Evolutionary conservation across 2,888 invertebrate genomes (phyloP), one percentile per base, ranked within the genome.

Genomic region (Artemia sp.): DNA sequence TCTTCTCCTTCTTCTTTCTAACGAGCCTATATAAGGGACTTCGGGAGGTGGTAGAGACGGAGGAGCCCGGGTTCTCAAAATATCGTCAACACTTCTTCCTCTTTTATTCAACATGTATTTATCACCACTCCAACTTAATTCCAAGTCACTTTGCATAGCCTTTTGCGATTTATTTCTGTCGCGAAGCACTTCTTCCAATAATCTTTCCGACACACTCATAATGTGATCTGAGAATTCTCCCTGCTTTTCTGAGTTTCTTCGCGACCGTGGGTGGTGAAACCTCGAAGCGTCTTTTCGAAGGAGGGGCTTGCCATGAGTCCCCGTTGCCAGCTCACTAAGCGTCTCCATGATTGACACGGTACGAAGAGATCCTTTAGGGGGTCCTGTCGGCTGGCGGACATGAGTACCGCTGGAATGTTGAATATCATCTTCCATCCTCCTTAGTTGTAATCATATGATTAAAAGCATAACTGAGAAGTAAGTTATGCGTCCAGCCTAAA

Each of bases 311-410:
- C 67, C 67, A 38, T 24, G 19, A n/a, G 52, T 38, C 8, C 67
- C 66, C 11, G 71, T 69, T 24, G 75, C 75, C 73, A 77, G 71
- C 71, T 76, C 76, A 73, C 75, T 76, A 10, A 77, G 73, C 12
- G 77, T 76, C 71, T 77, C 77, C 69, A 76, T 75, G 71, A 77
- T 77, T 71, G 76, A 76, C 69, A 76, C 75, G 19, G 76, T 76
- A 69, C 73, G 70, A 12, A 74, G 71, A 12, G 71, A 51, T 10
- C 67, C 69, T 69, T 71, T 71, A 64, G 38, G 58, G 69, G 64
- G 64, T 24, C 64, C 64, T n/a, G 64, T n/a, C 14, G 64, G 64
- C 64, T 58, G 64, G n/a, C 64, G 64, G 24, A 58, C 9, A n/a
- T 24, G 14, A n/a, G 10, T 24, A n/a, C 64, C 64, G 24, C 64